Conservation (phyloP, 35 echinoderm and acorn worm genomes). For the Ptychodera flava region DNA sequence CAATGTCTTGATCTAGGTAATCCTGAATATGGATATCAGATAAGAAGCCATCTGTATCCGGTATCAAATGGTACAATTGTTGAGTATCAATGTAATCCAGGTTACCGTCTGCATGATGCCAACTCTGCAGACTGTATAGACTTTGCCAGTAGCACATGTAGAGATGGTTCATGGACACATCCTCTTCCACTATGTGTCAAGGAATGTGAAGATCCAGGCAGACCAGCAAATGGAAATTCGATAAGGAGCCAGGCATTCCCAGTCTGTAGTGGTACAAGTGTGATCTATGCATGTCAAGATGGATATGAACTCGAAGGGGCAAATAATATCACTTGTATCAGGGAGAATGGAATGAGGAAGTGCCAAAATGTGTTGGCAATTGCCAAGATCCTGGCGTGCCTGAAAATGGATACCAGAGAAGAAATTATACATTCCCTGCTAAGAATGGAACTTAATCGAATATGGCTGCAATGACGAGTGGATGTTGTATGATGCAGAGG, state of each 20-base stretch:
- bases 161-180: not conserved
- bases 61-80: not conserved
- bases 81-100: not conserved
- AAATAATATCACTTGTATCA: not conserved
- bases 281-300: not conserved
- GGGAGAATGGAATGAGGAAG: not conserved
- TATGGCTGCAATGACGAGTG: not conserved
- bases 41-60: not conserved
- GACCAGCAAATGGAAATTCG: not conserved
- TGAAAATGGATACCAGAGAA: not conserved
- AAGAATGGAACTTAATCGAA: not conserved
- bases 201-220: not conserved
- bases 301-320: not conserved
- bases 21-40: not conserved
- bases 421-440: not conserved
- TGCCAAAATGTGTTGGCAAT: not conserved
- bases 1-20: not conserved
- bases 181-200: not conserved
- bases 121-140: not conserved
- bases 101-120: not conserved
- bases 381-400: not conserved
- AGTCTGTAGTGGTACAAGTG: not conserved
- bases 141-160: not conserved
- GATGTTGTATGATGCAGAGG: not conserved
- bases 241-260: not conserved